These are phyloP conservation scores for Karalla daura DNA, from an alignment of 2,797 vertebrate species.

Conservation along the genomic window DNA sequence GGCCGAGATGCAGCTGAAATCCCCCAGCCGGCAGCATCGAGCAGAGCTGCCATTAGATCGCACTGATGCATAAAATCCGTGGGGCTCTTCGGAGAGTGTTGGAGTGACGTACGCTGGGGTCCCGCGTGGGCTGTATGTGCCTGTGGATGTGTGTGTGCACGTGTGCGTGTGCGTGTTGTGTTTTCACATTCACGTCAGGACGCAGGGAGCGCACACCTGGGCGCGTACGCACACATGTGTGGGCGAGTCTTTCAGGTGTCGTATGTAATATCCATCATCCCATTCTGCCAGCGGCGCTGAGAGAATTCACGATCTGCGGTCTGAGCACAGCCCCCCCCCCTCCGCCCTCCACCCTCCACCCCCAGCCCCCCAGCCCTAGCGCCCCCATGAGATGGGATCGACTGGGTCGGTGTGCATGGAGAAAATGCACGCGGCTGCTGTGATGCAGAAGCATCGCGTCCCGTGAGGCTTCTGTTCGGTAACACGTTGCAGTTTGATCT, in stretches of 20 bases:
- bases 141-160: constrained; percentile 4
- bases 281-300: constrained; percentile 49
- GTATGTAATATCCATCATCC: constrained; percentile 62
- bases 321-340: no score
- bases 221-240: constrained; percentile 24
- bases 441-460: constrained; percentile 52
- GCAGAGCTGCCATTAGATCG: constrained; percentile 62
- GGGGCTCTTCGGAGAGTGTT: constrained; percentile 50
- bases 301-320: constrained; percentile 68
- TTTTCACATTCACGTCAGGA: constrained; percentile 10
- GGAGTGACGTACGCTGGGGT: constrained; percentile 43
- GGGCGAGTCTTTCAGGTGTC: constrained; percentile 64
- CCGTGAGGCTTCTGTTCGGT: constrained; percentile 40
- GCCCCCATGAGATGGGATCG: constrained; percentile 52
- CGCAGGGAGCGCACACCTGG: neutral
- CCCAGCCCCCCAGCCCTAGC: no score
- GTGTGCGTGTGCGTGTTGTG: neutral
- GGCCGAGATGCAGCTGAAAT: constrained; percentile 48
- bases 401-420: constrained; percentile 37
- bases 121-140: constrained; percentile 30
- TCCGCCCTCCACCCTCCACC: no score
- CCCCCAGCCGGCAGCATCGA: constrained; percentile 45
- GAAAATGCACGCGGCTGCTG: constrained; percentile 43
- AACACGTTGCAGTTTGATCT: constrained; percentile 67
- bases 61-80: constrained; percentile 62